A percentile compares a stretch with the other conserved stretches of the same genome.
These are phyloP conservation scores for Rotaria sp. DNA, from an alignment of 2,888 invertebrate genomes.

Conservation along the genomic window DNA sequence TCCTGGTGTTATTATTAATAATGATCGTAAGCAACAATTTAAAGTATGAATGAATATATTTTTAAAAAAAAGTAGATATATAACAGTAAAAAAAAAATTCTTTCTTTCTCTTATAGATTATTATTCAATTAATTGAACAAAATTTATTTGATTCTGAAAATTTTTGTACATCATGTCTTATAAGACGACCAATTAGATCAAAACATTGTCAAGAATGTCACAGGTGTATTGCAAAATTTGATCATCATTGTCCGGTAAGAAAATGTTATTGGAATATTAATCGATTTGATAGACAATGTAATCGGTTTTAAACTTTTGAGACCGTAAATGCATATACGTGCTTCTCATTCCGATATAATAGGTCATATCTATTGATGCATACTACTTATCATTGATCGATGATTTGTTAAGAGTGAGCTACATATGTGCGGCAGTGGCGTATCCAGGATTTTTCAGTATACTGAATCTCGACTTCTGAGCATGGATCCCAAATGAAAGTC, in stretches of 20 bases:
- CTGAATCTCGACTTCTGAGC: no score
- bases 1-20: slow-evolving; percentile 79
- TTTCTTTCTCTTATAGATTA: slow-evolving; percentile 62
- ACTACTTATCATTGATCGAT: no score
- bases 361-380: no score
- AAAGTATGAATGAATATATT: slow-evolving; percentile 45
- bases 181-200: slow-evolving; percentile 33
- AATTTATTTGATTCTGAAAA: slow-evolving; percentile 29
- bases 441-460: no score
- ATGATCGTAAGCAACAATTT: slow-evolving; percentile 70
- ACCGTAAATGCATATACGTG: no score
- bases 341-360: no score
- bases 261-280: neutral
- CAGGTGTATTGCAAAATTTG: slow-evolving; percentile 37
- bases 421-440: no score
- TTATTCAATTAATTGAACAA: slow-evolving; percentile 39
- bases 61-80: no score
- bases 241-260: slow-evolving; percentile 41
- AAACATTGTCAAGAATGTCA: slow-evolving; percentile 40
- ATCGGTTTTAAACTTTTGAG: no score
- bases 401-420: no score
- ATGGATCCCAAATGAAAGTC: no score
- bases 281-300: no score
- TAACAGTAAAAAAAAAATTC: neutral
- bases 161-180: slow-evolving; percentile 38